Evolutionary conservation across 2,113 vertebrate species (phyloP), one percentile per base, ranked within the genome.

Genomic region (Malurus elegans): DNA sequence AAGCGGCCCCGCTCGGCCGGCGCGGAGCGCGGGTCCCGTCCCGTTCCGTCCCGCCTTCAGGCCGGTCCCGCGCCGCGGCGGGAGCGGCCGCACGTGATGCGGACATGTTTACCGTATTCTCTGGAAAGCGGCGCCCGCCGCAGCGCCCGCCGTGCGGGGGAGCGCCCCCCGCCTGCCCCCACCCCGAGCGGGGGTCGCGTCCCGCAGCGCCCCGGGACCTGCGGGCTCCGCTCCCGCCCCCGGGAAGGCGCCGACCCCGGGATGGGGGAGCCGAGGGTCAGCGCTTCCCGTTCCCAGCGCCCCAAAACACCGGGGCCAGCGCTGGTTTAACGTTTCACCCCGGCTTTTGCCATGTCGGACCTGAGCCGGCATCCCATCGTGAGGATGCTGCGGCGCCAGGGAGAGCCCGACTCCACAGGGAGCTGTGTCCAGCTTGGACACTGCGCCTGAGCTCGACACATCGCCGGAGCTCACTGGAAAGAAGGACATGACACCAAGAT

Each of bases 71-170:
- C 81, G 86, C 87, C 81, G 75, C 80, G 72, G 47, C 58, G 60
- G 60, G 75, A 44, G 64, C 76, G 78, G 57, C 81, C 66, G 66
- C 96, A 97, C 94, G 94, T 93, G 96, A 92, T 80, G 73, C 78
- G 74, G 86, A 87, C 90, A 83, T 79, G 69, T 82, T 94, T 94
- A 95, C 93, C 87, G 90, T 92, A 91, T 86, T 94, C 93, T 89
- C 86, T 83, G 79, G 91, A 89, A 79, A 88, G 82, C 65, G 88
- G 82, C 80, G 54, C 73, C 80, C 42, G 61, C 69, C 62, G 74
- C 91, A 36, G 91, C 51, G 32, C 54, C 32, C 29, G 53, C 53
- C 64, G 42, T 50, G 16, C 47, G 60, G 31, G 9, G 23, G 6
- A 2, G 10, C 29, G 14, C 5, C 69, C 53, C 32, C 40, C 18